Evolutionary conservation across 2,113 vertebrate species (phyloP).

Genomic region (Sterrhoptilus dennistouni): DNA sequence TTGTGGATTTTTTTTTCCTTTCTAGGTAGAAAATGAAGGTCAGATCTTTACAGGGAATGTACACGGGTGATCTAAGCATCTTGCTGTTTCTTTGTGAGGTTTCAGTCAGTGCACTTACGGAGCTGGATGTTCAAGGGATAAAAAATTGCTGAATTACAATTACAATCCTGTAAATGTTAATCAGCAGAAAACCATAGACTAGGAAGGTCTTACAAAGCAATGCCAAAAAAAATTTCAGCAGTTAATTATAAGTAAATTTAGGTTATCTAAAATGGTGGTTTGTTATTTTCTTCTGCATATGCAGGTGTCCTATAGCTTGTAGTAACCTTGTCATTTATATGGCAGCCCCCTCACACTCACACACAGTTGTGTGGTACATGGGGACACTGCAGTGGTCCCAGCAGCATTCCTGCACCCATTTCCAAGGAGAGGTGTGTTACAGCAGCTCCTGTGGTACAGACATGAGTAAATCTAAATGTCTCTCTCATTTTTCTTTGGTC

Average conservation of each 20-base stretch:
- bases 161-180: neutral
- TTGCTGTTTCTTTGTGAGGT: neutral
- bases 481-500: neutral
- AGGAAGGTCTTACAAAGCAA: neutral
- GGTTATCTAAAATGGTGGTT: neutral
- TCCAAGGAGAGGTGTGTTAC: neutral
- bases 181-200: neutral
- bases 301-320: neutral
- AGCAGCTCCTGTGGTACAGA: neutral
- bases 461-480: neutral
- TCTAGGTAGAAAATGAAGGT: neutral
- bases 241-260: neutral
- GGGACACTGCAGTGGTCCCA: neutral
- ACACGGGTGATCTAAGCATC: neutral
- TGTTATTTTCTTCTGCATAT: neutral
- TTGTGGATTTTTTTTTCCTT: neutral
- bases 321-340: neutral
- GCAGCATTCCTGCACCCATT: neutral
- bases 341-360: neutral
- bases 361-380: accelerated
- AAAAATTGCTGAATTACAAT: neutral
- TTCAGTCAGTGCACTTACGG: neutral
- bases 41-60: neutral
- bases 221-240: neutral
- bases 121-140: neutral